These are phyloP conservation scores for Sarcoramphus papa DNA, from an alignment of 2,797 vertebrate species.

Conservation along the genomic window DNA sequence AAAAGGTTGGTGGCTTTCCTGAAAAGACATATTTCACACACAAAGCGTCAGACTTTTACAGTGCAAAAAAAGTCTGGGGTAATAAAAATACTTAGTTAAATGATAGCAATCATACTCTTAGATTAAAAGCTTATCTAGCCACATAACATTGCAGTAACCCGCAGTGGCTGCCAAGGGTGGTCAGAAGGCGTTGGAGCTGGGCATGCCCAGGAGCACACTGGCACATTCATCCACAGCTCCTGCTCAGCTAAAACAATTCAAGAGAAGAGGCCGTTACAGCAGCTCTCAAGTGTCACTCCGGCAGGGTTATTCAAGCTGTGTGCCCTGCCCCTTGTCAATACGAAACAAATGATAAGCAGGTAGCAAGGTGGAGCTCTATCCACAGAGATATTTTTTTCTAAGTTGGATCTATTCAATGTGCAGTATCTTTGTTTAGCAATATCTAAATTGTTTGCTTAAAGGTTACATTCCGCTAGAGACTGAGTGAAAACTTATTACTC, in stretches of 20 bases:
- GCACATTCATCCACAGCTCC: background rate
- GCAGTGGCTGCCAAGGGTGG: background rate
- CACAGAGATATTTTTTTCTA: background rate
- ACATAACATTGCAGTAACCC: rapidly evolving
- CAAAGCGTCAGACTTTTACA: background rate
- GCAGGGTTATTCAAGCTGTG: background rate
- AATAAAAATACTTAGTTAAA: background rate
- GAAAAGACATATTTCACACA: background rate
- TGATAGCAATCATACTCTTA: background rate
- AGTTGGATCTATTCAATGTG: background rate
- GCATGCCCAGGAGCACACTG: background rate
- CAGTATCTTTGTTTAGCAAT: background rate
- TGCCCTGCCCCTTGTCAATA: background rate
- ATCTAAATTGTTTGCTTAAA: background rate
- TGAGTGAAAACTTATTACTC: background rate
- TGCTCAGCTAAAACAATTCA: background rate
- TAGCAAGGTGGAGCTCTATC: background rate
- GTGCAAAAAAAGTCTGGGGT: background rate
- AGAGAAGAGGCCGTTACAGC: background rate
- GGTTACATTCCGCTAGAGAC: background rate
- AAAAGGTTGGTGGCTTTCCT: background rate
- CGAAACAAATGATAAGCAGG: background rate
- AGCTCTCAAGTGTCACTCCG: background rate
- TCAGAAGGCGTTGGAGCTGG: rapidly evolving
- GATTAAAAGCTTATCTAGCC: background rate